A percentile compares a stretch with the other conserved stretches of the same genome.
phyloP scores from a whole-genome alignment of 2,888 invertebrate species.

The Eutolmus rufibarbis region DNA sequence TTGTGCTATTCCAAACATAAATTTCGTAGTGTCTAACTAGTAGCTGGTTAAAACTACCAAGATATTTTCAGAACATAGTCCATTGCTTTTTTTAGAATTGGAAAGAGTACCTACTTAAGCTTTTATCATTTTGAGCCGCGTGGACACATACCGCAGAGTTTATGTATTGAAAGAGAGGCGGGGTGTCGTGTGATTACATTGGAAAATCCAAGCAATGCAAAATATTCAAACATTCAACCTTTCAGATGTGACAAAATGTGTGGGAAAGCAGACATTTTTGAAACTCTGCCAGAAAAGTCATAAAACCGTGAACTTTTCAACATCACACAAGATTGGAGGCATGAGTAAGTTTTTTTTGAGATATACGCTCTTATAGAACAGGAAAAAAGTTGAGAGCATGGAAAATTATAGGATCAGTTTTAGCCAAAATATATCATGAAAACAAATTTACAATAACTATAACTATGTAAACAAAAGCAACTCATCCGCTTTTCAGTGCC shows the following conservation, averaged over 20 bases:
- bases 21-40: not conserved
- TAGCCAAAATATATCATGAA: not conserved
- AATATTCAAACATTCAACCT: not conserved
- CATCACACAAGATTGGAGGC: not conserved
- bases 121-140: not conserved
- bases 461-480: no score
- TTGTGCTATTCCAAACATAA: not conserved
- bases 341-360: not conserved
- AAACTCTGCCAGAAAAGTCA: not conserved
- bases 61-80: not conserved
- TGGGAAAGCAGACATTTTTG: constrained; percentile 7
- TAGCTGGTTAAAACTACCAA: not conserved
- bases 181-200: not conserved
- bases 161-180: not conserved
- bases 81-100: not conserved
- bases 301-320: constrained; percentile 7
- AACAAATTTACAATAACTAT: not conserved
- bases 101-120: not conserved
- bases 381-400: not conserved
- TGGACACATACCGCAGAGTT: not conserved
- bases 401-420: not conserved
- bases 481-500: no score
- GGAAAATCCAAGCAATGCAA: not conserved
- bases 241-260: not conserved
- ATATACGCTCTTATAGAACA: not conserved